Base-by-base conservation (phyloP, 2,888 invertebrate species). In the Opisthograptis luteolata region DNA sequence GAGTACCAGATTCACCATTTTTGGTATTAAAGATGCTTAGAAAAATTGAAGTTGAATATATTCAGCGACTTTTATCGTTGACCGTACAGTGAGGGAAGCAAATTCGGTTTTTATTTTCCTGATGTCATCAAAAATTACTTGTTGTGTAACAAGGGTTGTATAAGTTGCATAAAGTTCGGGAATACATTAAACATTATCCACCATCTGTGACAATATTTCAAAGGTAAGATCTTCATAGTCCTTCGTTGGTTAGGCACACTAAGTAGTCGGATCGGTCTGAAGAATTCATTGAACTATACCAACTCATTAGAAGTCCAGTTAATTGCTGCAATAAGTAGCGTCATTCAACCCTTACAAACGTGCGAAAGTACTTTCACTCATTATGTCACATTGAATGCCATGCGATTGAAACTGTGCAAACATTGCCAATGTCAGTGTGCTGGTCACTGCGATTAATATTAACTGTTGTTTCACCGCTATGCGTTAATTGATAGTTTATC, bases 381-480 rank as follows among this genome's bases (percentile, higher is more conserved):
- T 55, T 51, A 52, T 51, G 34, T 41, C 48, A 53, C 44, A 44
- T 44, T 30, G n/a, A 48, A 25, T 65, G 81, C 82, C 58, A 59
- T 58, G 81, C 81, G 78, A 77, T 64, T 62, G 70, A 69, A 70
- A 71, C 56, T 69, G 52, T 68, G 58, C n/a, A n/a, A 72, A 48
- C 60, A 68, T 66, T 69, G 68, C 70, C 77, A 83, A 76, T 79
- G 77, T 77, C 73, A 83, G 67, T 79, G 59, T 76, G 75, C 72
- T 73, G 70, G 73, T 77, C 62, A 70, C 67, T 77, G 83, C 77
- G 71, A 73, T 61, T 69, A 73, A 78, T 75, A 73, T 61, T 69
- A 73, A 78, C 74, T 79, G 70, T 68, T 71, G 75, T 81, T 79
- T 73, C 80, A 67, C 70, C 68, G 76, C 79, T 72, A 74, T 75